phyloP scores from a whole-genome alignment of 2,113 vertebrate genomes.

The Python bivittatus region DNA sequence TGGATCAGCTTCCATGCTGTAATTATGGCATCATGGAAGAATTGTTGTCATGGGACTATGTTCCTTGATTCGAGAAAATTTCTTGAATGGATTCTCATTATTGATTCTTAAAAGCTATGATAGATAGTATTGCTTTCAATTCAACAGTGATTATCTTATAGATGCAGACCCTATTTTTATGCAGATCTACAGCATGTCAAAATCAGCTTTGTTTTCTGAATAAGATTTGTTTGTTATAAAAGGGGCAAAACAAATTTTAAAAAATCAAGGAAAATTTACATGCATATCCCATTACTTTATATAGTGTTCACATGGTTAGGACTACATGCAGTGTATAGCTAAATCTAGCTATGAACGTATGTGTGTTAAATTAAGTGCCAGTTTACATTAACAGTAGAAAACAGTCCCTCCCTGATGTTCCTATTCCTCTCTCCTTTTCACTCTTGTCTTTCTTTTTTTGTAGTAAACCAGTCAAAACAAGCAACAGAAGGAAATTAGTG shows the following conservation, averaged over 20 bases:
- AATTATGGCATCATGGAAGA: background rate
- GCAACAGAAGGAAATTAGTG: background rate
- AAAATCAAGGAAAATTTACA: background rate
- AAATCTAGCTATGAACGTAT: background rate
- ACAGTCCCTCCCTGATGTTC: background rate
- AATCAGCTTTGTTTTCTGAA: background rate
- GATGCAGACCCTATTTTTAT: background rate
- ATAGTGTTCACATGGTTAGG: background rate
- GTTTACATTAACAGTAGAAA: background rate
- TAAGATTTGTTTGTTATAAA: background rate
- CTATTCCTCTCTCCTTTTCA: background rate
- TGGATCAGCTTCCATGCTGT: background rate
- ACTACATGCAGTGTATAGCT: background rate
- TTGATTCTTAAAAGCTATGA: background rate
- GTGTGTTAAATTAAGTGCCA: background rate
- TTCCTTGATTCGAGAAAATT: background rate
- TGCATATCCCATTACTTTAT: background rate
- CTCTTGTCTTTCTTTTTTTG: background rate
- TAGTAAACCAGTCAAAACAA: background rate
- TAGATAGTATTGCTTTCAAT: background rate
- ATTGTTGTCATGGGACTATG: background rate
- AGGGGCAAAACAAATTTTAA: background rate
- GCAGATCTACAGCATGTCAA: too few species aligned
- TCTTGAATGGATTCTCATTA: background rate
- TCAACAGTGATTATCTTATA: background rate